A percentile compares a stretch with the other conserved stretches of the same genome.
These are phyloP conservation scores for Neolamprologus modestus DNA, from an alignment of 2,113 vertebrate genomes.

Conservation along the genomic window DNA sequence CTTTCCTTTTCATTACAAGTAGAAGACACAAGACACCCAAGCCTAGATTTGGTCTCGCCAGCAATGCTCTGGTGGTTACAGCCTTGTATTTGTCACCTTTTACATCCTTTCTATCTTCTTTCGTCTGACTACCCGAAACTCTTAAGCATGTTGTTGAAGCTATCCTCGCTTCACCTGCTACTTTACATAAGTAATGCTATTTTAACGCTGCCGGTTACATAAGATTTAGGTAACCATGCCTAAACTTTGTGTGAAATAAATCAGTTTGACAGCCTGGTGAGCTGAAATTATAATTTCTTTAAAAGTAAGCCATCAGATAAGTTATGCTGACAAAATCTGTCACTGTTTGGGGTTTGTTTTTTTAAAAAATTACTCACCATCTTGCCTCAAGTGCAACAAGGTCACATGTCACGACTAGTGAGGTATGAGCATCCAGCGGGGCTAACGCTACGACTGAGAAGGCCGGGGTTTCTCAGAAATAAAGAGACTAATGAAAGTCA, in stretches of 20 bases:
- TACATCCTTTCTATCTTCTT: background rate
- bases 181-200: conserved; percentile 5
- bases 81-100: background rate
- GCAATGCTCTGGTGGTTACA: background rate
- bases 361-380: background rate
- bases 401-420: background rate
- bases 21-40: background rate
- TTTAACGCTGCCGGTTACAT: conserved; percentile 14
- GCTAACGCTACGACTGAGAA: background rate
- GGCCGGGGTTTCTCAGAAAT: background rate
- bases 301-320: background rate
- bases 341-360: background rate
- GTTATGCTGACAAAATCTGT: background rate
- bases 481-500: background rate
- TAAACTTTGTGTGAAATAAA: conserved; percentile 8
- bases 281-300: background rate
- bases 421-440: background rate
- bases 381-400: background rate
- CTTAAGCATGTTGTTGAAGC: background rate
- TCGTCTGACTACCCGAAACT: background rate
- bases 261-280: background rate
- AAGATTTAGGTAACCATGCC: conserved; percentile 3
- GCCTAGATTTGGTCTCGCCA: background rate
- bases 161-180: background rate
- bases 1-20: background rate